Evolutionary conservation across 2,113 vertebrate species (phyloP).

Genomic region (Cyphomyrus discorhynchus): DNA sequence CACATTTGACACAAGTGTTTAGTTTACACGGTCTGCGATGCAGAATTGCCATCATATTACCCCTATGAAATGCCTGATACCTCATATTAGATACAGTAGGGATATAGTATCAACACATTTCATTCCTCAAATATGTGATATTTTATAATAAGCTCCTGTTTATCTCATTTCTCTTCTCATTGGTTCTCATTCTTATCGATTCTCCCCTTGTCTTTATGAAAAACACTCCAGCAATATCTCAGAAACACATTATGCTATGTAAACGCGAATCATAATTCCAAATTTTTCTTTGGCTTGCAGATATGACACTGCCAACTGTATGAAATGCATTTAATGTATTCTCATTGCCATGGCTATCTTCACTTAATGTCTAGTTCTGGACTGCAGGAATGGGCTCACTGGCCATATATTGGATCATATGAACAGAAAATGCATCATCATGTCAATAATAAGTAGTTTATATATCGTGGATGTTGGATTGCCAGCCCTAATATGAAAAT

Average conservation of each 20-base stretch:
- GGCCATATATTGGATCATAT: not conserved
- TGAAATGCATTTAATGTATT: not conserved
- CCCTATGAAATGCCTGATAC: not conserved
- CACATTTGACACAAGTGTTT: not conserved
- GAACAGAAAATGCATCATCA: not conserved
- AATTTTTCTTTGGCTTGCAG: not conserved
- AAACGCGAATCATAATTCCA: constrained; percentile 5
- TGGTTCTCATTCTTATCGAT: not conserved
- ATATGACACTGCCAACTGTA: not conserved
- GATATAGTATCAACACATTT: not conserved
- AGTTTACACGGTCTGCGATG: not conserved
- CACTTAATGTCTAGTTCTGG: not conserved
- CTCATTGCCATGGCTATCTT: not conserved
- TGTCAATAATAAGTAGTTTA: not conserved
- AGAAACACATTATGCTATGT: not conserved
- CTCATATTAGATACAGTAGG: not conserved
- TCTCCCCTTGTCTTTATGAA: not conserved
- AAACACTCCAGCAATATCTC: not conserved
- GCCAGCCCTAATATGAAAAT: not conserved
- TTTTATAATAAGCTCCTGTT: not conserved
- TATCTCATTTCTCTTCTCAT: not conserved
- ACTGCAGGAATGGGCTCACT: not conserved
- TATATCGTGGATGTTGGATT: not conserved
- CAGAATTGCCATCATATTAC: not conserved
- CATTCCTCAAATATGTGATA: not conserved